Evolutionary conservation across 2,888 invertebrate genomes (phyloP).

Genomic region (Abrostola triplasia): DNA sequence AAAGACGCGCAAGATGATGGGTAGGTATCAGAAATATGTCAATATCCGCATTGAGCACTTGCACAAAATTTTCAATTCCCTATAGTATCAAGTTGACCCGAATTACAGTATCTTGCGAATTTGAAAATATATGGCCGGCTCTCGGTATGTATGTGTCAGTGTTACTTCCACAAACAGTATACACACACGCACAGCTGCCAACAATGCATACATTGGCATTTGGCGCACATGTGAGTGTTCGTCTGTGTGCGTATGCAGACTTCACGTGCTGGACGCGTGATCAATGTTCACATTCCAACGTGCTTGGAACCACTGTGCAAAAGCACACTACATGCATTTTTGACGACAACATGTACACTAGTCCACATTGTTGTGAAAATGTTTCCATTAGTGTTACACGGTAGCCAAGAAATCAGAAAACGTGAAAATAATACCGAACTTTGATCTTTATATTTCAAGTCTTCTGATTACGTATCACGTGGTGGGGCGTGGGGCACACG

Average conservation of each 20-base stretch:
- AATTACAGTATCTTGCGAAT: slow-evolving; percentile 46
- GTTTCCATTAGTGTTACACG: slow-evolving; percentile 32
- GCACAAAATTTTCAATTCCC: slow-evolving; percentile 25
- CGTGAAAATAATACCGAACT: slow-evolving; percentile 25
- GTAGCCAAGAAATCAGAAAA: slow-evolving; percentile 27
- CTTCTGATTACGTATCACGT: slow-evolving; percentile 25
- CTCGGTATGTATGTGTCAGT: slow-evolving; percentile 38
- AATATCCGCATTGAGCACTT: slow-evolving; percentile 19
- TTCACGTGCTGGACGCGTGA: slow-evolving; percentile 80
- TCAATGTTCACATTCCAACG: slow-evolving; percentile 82
- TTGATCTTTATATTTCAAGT: slow-evolving; percentile 23
- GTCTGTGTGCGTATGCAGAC: slow-evolving; percentile 62
- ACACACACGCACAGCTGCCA: slow-evolving; percentile 63
- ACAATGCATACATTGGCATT: slow-evolving; percentile 67
- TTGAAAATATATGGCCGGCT: slow-evolving; percentile 58
- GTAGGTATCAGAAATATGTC: slow-evolving; percentile 7
- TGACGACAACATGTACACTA: slow-evolving; percentile 40
- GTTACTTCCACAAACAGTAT: slow-evolving; percentile 54
- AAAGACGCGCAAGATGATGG: slow-evolving; percentile 19
- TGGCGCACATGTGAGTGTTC: slow-evolving; percentile 65
- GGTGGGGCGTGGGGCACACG: not conserved
- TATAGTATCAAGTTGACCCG: slow-evolving; percentile 45
- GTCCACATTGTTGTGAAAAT: slow-evolving; percentile 37
- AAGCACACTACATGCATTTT: slow-evolving; percentile 56
- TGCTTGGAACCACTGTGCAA: slow-evolving; percentile 63